phyloP scores from a whole-genome alignment of 2,797 vertebrate species.

The Tolypeutes matacus region DNA sequence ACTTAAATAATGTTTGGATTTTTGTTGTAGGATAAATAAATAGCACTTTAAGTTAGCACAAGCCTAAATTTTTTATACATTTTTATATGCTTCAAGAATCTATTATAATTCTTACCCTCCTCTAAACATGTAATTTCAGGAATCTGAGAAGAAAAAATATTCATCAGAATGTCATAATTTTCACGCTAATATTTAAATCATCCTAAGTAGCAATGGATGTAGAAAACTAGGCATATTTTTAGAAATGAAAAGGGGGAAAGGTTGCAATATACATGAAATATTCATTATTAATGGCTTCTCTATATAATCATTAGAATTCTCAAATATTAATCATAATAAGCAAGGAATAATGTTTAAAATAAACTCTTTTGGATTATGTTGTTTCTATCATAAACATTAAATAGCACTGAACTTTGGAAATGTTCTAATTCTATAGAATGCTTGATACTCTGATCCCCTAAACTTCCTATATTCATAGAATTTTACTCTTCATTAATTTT shows the following conservation, averaged over 20 bases:
- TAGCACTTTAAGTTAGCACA: not conserved
- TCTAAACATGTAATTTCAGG: not conserved
- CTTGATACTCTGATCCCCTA: not conserved
- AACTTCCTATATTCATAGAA: not conserved
- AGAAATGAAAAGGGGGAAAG: too few relatives aligned
- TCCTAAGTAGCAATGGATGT: slow-evolving; percentile 9
- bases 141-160: not conserved
- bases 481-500: not conserved
- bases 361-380: not conserved
- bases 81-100: not conserved
- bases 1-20: not conserved
- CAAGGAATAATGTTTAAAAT: not conserved
- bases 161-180: slow-evolving; percentile 62
- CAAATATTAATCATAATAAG: not conserved
- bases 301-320: slow-evolving; percentile 59
- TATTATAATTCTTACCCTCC: not conserved
- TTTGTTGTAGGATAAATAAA: not conserved
- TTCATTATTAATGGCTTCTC: slow-evolving; percentile 65
- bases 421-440: not conserved
- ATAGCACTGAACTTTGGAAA: not conserved
- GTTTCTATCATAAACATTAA: slow-evolving; percentile 33
- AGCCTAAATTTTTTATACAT: not conserved
- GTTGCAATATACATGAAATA: not conserved
- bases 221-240: too few relatives aligned
- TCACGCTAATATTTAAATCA: slow-evolving; percentile 65